phyloP scores from a whole-genome alignment of 2,888 invertebrate species.

The Lamellibrachia columna region DNA sequence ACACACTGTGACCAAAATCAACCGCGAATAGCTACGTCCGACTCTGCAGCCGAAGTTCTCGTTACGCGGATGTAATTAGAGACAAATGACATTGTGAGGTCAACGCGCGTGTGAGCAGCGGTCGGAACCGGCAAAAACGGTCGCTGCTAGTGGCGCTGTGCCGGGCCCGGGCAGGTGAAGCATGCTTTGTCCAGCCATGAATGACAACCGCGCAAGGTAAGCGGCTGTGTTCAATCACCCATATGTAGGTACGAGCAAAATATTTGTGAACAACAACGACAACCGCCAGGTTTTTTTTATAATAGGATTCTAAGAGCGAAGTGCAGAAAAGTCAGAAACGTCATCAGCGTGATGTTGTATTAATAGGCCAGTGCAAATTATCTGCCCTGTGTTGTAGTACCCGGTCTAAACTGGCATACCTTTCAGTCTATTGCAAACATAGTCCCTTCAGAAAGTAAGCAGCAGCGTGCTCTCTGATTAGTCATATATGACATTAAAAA shows the following conservation, averaged over 20 bases:
- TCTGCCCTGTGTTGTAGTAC: not conserved
- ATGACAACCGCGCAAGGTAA: not conserved
- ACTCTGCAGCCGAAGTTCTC: not conserved
- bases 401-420: not conserved
- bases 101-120: not conserved
- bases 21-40: not conserved
- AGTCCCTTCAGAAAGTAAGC: too few species aligned
- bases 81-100: conserved; percentile 1
- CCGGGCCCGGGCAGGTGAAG: not conserved
- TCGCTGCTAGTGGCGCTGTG: not conserved
- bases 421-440: too few species aligned
- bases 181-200: not conserved
- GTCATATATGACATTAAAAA: not conserved
- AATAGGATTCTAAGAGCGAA: not conserved
- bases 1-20: not conserved
- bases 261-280: too few species aligned
- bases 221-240: not conserved
- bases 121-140: not conserved
- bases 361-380: not conserved
- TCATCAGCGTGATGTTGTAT: not conserved
- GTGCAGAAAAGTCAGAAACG: not conserved
- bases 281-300: too few species aligned
- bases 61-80: not conserved
- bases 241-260: too few species aligned
- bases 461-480: not conserved